A percentile compares a stretch with the other conserved stretches of the same genome.
These are phyloP conservation scores for Channa striata DNA, from an alignment of 2,797 vertebrate genomes.

Conservation along the genomic window DNA sequence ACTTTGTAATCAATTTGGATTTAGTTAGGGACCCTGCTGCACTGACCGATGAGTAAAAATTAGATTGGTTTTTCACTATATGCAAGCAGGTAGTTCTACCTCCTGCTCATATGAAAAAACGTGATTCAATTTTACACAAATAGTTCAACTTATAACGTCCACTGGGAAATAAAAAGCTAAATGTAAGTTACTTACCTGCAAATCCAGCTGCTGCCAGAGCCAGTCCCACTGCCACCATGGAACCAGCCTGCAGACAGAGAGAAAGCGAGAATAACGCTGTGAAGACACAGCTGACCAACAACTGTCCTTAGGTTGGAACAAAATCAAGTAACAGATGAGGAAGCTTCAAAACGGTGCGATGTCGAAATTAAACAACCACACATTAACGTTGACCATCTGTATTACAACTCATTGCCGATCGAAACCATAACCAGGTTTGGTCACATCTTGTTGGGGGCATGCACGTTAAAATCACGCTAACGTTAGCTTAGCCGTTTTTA, in stretches of 20 bases:
- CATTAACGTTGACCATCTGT: no score
- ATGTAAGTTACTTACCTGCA: conserved; percentile 86
- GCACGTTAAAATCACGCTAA: conserved; percentile 46
- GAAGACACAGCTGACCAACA: not conserved
- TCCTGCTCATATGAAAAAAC: no score
- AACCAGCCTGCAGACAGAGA: conserved; percentile 85
- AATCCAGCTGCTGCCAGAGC: conserved; percentile 94
- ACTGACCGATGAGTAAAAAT: no score
- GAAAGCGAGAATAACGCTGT: not conserved
- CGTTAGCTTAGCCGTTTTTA: conserved; percentile 56
- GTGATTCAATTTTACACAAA: no score
- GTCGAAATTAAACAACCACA: not conserved
- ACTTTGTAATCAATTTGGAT: not conserved
- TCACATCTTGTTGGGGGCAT: not conserved
- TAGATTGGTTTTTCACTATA: no score
- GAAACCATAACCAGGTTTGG: not conserved
- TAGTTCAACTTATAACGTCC: not conserved
- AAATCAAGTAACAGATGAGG: conserved; percentile 1
- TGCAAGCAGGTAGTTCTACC: no score
- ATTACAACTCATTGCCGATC: fast-evolving
- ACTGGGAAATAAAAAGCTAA: no score
- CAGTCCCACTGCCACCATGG: conserved; percentile 92
- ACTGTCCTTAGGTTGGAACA: not conserved
- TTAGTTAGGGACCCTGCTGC: not conserved
- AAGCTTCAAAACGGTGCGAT: not conserved